Base-by-base conservation (phyloP, 2,113 vertebrate genomes). In the Coptodon bakossiorum region DNA sequence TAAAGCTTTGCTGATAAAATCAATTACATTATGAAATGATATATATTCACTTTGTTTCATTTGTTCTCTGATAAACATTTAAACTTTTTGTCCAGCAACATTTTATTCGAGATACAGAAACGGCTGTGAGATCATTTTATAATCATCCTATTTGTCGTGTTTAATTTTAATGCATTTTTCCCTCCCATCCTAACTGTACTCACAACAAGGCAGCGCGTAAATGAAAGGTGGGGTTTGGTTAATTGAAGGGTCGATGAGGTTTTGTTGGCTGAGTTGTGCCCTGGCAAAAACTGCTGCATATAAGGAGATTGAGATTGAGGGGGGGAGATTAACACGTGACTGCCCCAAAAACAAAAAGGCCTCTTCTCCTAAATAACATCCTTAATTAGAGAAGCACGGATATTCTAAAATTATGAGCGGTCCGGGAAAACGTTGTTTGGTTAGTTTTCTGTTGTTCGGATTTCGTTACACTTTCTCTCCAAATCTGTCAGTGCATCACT, bases 201-300 rank as follows among this genome's bases (percentile, higher is more conserved):
- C 45, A 66, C 78, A 56, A 4, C 11, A 27, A 50, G 27, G 52
- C 81, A 82, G 12, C 31, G 53, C 9, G 34, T 12, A 48, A 71
- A 52, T 53, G 8, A 31, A 84, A 76, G 22, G 61, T n/a, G 71
- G 50, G 43, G 81, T 56, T 84, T 92, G 81, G 38, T 85, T 90
- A 89, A 89, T 89, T 94, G 88, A 86, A 53, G 93, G 89, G 87
- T 93, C 61, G 85, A 34, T 81, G 86, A 43, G 89, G 84, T 87
- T 66, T 83, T 66, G 83, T 90, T 88, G 90, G 91, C 66, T 87
- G 87, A 85, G 81, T 38, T 84, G 85, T 27, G 48, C 82, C 84
- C 34, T 88, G 57, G 80, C 78, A 87, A 80, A 87, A 81, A 80
- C 79, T 85, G 83, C 81, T 91, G 91, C 87, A 93, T 89, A 90